Evolutionary conservation across 2,113 vertebrate genomes (phyloP), one percentile per base, ranked within the genome.

Genomic region (Spilogale gracilis): DNA sequence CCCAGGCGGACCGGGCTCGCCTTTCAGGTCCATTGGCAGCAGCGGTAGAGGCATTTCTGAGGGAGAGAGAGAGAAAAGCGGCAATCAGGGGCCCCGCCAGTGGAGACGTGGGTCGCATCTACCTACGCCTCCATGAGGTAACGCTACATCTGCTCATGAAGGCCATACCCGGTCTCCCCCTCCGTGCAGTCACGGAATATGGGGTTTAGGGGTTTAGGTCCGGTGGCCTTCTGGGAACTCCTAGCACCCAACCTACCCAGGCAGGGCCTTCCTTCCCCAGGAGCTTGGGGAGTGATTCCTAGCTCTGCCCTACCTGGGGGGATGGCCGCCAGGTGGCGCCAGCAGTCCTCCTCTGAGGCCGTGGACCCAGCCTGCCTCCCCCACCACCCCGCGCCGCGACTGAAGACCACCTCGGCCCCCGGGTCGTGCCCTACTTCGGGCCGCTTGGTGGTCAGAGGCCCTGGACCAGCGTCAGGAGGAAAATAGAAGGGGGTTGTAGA

Each of bases 1-100:
- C 45, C 99, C 99, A 96, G 99, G 99, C 0, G 99, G 99, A 12
- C 99, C 99, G 8, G 99, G 99, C 97, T 99, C 99, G 82, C 99
- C 99, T 98, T 99, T 99, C 93, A 99, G 99, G 84, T 99, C 99
- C 98, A 99, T 99, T 0, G 99, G 99, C 95, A 99, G 98, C 98
- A 99, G 97, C 0, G 99, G 99, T 2, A 99, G 99, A 99, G 98
- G 99, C 99, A 99, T 98, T 92, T 96, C 97, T 98, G 52, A 99
- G 98, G 65, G 27, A 91, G 56, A 94, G 12, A 94, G 8, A 96
- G 8, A 65, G 5, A 92, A 56, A 94, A 63, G 32, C 7, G n/a
- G 13, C n/a, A 18, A 85, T 97, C 84, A 98, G 83, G 9, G 21
- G 3, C 81, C 54, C 61, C 65, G 71, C 48, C 38, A n/a, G 60